Percentiles rank a stretch among this genome's conserved stretches.
phyloP scores from a whole-genome alignment of 1,140 invertebrate genomes.

The Agrilus planipennis region DNA sequence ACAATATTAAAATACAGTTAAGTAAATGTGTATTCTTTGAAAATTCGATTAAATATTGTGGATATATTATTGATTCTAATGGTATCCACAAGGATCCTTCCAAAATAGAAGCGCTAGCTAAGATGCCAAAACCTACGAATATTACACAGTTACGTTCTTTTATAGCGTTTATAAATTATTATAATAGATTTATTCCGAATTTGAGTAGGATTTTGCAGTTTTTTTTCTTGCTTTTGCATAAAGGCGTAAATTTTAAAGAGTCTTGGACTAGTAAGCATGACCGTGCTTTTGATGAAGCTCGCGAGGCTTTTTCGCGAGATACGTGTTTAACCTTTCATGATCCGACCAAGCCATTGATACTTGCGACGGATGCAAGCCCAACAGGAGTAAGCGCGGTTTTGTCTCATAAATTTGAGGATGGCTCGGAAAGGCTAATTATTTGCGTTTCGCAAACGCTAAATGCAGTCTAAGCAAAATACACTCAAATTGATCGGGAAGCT shows the following conservation, averaged over 20 bases:
- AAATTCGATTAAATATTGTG: conserved; percentile 20
- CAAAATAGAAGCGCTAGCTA: conserved; percentile 30
- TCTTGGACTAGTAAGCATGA: conserved; percentile 19
- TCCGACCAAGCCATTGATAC: conserved; percentile 37
- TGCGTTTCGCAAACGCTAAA: conserved; percentile 38
- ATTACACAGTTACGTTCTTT: conserved; percentile 27
- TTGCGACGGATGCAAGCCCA: conserved; percentile 33
- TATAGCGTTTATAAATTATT: conserved; percentile 34
- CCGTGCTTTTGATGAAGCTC: conserved; percentile 21
- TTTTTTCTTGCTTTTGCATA: conserved; percentile 20
- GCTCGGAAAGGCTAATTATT: conserved; percentile 34
- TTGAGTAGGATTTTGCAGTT: conserved; percentile 11
- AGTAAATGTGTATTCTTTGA: conserved; percentile 10
- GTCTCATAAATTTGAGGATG: conserved; percentile 28
- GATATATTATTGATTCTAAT: conserved; percentile 20
- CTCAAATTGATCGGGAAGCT: conserved; percentile 42
- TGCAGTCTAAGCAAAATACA: conserved; percentile 37
- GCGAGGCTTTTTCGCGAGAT: conserved; percentile 22
- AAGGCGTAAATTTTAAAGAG: conserved; percentile 12
- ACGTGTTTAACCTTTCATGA: conserved; percentile 32
- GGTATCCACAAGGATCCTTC: conserved; percentile 17
- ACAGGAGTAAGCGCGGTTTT: conserved; percentile 37
- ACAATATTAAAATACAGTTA: conserved; percentile 16
- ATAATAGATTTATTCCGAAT: conserved; percentile 27
- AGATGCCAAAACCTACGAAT: conserved; percentile 26